Conservation (phyloP, 1,140 invertebrate genomes). For the Scaptomyza graminum region DNA sequence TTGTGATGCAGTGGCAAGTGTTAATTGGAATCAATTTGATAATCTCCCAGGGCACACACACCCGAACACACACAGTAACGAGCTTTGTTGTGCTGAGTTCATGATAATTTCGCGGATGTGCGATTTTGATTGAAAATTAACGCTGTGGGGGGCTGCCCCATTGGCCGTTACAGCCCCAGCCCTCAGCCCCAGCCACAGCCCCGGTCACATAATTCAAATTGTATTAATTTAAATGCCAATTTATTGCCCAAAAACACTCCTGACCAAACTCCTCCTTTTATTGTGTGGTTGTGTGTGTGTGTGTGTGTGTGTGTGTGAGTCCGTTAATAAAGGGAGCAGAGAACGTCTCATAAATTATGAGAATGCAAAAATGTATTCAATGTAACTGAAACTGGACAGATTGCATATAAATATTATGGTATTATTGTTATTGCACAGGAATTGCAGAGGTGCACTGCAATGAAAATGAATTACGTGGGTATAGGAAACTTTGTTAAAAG, state of each 20-base stretch:
- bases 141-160: slow-evolving; percentile 74
- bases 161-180: slow-evolving; percentile 7
- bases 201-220: slow-evolving; percentile 77
- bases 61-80: slow-evolving; percentile 1
- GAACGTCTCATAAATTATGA: slow-evolving; percentile 33
- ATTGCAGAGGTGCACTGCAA: background rate
- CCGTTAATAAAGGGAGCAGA: slow-evolving; percentile 56
- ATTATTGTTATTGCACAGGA: slow-evolving; percentile 31
- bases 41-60: slow-evolving; percentile 62
- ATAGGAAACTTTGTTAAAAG: too few relatives aligned
- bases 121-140: slow-evolving; percentile 81
- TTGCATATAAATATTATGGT: slow-evolving; percentile 64
- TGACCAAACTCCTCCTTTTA: background rate
- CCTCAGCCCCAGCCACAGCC: background rate
- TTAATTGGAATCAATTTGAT: slow-evolving; percentile 84
- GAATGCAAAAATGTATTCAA: slow-evolving; percentile 31
- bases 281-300: slow-evolving; percentile 11
- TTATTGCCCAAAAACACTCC: slow-evolving; percentile 71
- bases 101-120: slow-evolving; percentile 81
- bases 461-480: background rate
- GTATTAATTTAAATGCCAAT: slow-evolving; percentile 84
- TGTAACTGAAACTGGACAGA: slow-evolving; percentile 66
- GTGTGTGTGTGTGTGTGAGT: slow-evolving; percentile 31
- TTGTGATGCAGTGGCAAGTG: slow-evolving; percentile 79
- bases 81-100: slow-evolving; percentile 66